Evolutionary conservation across 2,888 invertebrate genomes (phyloP), one percentile per base, ranked within the genome.

Genomic region (Hedya salicella): DNA sequence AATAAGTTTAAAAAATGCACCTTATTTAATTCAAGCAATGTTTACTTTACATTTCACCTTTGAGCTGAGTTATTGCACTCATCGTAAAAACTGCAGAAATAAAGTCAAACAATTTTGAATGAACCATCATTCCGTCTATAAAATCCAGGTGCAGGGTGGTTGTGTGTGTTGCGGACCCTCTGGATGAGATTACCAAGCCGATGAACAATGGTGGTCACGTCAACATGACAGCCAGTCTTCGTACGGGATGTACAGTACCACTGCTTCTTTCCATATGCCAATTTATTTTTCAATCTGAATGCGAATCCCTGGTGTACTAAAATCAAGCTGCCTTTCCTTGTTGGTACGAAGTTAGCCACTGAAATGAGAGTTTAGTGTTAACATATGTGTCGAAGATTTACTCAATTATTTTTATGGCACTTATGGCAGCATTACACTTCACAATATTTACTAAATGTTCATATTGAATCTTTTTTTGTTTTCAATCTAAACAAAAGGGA

Each of bases 221-320:
- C 90, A 9, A 88, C 91, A n/a, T 82, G 84, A 68, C 91, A 91
- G 14, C 89, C 89, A 1, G 88, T 86, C 70, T 89, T 89, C 0
- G 80, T 83, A 1, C 91, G 78, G 0, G 88, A 87, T 32, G 86
- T 88, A 61, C 91, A 91, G 68, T 91, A 91, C 91, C 91, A 91
- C 67, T 91, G 91, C 64, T 90, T 90, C 73, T 89, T 91, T 30
- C 91, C 90, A 72, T 89, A 88, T 0, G 91, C 91, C 54, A 91
- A 71, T 75, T 89, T 90, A 63, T 91, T 91, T 70, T 91, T 91
- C 17, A 91, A 71, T 14, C 91, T 79, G 68, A 91, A 91, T 46
- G 91, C 89, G 69, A 81, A 89, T 9, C 91, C 90, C 63, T 89
- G 77, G 64, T 90, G 85, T 0, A 90, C 88, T 40, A 91, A 73